Evolutionary conservation across 2,797 vertebrate species (phyloP), one percentile per base, ranked within the genome.

Genomic region (Brachyrhaphis roseni): DNA sequence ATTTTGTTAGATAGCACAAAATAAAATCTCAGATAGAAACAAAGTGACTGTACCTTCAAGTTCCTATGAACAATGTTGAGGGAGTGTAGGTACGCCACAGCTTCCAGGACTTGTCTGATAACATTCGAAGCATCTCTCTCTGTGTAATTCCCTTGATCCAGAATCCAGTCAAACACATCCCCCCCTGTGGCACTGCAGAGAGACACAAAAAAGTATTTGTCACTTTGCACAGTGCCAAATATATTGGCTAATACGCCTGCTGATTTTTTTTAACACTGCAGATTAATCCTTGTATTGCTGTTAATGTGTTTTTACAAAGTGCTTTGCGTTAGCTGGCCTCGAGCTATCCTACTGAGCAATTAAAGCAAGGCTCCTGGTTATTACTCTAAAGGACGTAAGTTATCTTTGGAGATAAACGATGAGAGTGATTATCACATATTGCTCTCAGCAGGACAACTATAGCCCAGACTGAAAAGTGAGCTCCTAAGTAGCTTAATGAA

Each of bases 131-230:
- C 97, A 3, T 97, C 97, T 92, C 95, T 94, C 86, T 97, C 97
- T 20, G 97, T 97, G 94, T 97, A 97, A 93, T 96, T 97, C 66
- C 97, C 97, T 77, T 97, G 96, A 87, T 97, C 96, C 88, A 97
- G 92, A 87, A 97, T 97, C 97, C 97, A 97, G 87, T 97, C 97
- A 76, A 97, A 97, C 41, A 97, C 97, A 79, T 97, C 97, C 45
- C 97, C 96, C 78, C 97, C 97, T 70, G 96, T 97, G 78, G 97
- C 97, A 62, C 97, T 97, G 90, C 62, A 81, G 28, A 59, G 15
- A 77, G 28, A 28, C 41, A 75, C 64, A 70, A 16, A 41, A 66
- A 51, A 11, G 13, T 68, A 45, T 51, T 45, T 36, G 59, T 81
- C 46, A 78, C 16, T 10, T 43, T 28, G 55, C 62, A 74, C 45